A percentile compares a stretch with the other conserved stretches of the same genome.
Conservation (phyloP, 2,113 vertebrate species). For the Ellobius talpinus region DNA sequence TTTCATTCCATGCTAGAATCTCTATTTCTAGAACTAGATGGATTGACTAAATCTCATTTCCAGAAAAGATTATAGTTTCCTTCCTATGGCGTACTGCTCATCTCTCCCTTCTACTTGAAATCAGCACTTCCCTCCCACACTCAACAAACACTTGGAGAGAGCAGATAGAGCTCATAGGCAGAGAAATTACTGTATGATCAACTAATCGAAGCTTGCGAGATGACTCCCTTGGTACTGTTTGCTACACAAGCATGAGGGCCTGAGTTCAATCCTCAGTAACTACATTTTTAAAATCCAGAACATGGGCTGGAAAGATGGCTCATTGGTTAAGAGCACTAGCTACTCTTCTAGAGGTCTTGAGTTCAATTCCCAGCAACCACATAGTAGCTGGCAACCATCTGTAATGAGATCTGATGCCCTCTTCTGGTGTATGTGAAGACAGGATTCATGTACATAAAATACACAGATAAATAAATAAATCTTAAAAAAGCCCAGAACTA, state of each 20-base stretch:
- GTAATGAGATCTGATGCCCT: not conserved
- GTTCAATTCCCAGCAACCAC: not conserved
- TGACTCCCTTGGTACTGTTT: not conserved
- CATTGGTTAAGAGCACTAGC: not conserved
- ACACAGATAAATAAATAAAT: not conserved
- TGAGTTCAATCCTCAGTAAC: not conserved
- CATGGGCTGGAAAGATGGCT: not conserved
- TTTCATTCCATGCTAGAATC: not conserved
- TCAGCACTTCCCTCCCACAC: not conserved
- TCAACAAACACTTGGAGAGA: not conserved
- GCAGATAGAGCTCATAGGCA: not conserved
- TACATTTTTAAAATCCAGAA: not conserved
- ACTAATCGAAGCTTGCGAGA: not conserved
- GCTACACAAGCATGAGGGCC: not conserved
- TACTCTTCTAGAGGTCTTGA: not conserved
- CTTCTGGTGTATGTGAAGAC: not conserved
- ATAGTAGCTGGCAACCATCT: not conserved
- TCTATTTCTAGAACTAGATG: not conserved
- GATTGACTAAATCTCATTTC: not conserved
- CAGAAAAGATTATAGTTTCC: accelerated
- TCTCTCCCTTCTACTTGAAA: not conserved
- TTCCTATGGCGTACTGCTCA: too few relatives aligned
- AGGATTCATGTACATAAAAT: not conserved
- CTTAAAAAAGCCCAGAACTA: not conserved
- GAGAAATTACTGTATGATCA: not conserved